Percentiles rank a stretch among this genome's conserved stretches.
Evolutionary conservation across 2,113 vertebrate species (phyloP).

Genomic region (Trematocara marginatum): DNA sequence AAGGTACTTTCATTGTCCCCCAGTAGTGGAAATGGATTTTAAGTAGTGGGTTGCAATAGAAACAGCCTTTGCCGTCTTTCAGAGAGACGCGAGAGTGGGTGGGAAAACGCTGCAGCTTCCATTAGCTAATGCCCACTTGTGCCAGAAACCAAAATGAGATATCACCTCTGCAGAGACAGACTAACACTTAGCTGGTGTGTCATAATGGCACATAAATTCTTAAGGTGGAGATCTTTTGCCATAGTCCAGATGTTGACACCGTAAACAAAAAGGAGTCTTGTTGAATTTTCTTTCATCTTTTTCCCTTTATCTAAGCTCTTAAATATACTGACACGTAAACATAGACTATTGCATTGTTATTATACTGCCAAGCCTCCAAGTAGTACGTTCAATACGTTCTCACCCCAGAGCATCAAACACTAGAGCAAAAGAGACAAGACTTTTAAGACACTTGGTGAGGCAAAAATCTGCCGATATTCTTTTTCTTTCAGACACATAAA

Average conservation of each 20-base stretch:
- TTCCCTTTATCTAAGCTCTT: background rate
- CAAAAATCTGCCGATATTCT: background rate
- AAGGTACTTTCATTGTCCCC: conserved; percentile 67
- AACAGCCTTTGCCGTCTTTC: conserved; percentile 45
- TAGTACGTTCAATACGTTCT: background rate
- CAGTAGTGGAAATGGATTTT: conserved; percentile 70
- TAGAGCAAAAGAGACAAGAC: background rate
- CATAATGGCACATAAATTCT: background rate
- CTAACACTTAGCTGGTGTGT: background rate
- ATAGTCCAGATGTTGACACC: background rate
- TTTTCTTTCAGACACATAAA: background rate
- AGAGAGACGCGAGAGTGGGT: conserved; percentile 46
- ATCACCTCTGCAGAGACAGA: conserved; percentile 7
- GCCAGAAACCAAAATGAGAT: conserved; percentile 56
- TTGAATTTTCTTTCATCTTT: background rate
- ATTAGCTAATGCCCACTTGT: conserved; percentile 79
- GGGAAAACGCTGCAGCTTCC: conserved; percentile 57
- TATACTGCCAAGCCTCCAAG: background rate
- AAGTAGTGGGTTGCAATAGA: conserved; percentile 61
- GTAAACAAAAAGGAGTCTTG: background rate
- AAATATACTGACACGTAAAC: background rate
- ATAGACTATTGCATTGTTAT: background rate
- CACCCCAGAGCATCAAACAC: background rate
- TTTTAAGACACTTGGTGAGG: background rate
- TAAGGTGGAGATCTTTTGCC: conserved; percentile 10